Conservation (phyloP, 53 echinoderm and acorn worm species). For the Astropecten irregularis region DNA sequence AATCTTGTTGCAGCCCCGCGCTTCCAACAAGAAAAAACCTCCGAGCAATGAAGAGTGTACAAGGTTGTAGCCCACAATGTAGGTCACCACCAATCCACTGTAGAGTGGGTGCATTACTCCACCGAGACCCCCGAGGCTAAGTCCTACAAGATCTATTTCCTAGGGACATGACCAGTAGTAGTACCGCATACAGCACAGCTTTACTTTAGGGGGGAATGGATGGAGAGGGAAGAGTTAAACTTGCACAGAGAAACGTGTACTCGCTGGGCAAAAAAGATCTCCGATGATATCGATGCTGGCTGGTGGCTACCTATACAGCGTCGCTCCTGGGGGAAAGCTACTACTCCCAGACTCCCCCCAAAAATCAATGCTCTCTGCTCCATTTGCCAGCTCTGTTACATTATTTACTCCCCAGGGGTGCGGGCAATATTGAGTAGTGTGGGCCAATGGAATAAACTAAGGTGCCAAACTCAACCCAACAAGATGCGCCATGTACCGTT, state of each 20-base stretch:
- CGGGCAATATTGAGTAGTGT: conserved; percentile 14
- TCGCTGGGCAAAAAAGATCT: background rate
- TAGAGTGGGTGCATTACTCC: conserved; percentile 3
- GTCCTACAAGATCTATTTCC: conserved; percentile 25
- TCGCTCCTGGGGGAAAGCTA: background rate
- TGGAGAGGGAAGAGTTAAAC: background rate
- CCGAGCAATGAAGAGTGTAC: too few species aligned
- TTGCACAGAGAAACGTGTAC: background rate
- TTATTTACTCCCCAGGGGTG: conserved; percentile 33
- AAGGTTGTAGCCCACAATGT: background rate
- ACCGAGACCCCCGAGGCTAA: background rate
- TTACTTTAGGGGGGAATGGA: background rate
- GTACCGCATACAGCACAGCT: background rate
- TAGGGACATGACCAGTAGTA: background rate
- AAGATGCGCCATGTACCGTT: too few species aligned
- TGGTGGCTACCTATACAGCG: conserved; percentile 8
- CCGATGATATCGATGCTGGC: conserved; percentile 30
- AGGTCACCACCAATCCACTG: background rate
- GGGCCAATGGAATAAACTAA: conserved; percentile 14
- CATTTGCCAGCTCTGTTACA: conserved; percentile 58
- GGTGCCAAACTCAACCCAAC: too few species aligned
- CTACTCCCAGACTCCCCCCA: background rate
- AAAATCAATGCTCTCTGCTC: conserved; percentile 46
- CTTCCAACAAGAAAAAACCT: too few species aligned
- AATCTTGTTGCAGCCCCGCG: too few species aligned